Evolutionary conservation across 2,797 vertebrate species (phyloP), one percentile per base, ranked within the genome.

Genomic region (Neoniphon sammara): DNA sequence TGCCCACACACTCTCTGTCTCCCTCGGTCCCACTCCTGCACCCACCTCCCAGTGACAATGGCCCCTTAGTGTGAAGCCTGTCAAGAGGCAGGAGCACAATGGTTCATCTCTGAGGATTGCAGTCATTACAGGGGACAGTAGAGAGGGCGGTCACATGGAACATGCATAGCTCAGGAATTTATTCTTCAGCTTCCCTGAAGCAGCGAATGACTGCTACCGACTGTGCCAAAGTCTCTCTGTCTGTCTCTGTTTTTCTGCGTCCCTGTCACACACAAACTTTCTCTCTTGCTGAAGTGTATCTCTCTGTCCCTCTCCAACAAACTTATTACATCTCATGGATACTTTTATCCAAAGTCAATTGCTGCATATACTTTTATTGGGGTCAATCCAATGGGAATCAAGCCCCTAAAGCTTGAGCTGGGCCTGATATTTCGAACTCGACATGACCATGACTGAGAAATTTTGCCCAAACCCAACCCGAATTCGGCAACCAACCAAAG

Each of bases 21-120:
- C 71, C 61, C 14, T 70, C 65, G 42, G 59, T 77, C 63, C 80
- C 81, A 83, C 64, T 82, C 65, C 63, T 60, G 73, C 88, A 73
- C 90, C 88, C 84, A 86, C 90, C 82, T 83, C 61, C 0, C 39
- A 42, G 65, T 80, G 81, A 92, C 92, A 93, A 90, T 86, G 69
- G 85, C 67, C 74, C 78, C 84, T 85, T 73, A 90, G 87, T 91
- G 82, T 89, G 54, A 77, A n/a, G 67, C 50, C 66, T 78, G 82
- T 76, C 14, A 34, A 70, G 78, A 77, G 30, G 50, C 68, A 72
- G 0, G n/a, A 59, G 68, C 71, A 91, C 86, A 90, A 85, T 87
- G 87, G 84, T 82, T 78, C 78, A 83, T 90, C 83, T 86, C 73
- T 82, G 72, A 91, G 86, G 84, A 80, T 75, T 81, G 59, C 75